These are phyloP conservation scores for Empidonax traillii DNA, from an alignment of 2,113 vertebrate species.

Conservation along the genomic window DNA sequence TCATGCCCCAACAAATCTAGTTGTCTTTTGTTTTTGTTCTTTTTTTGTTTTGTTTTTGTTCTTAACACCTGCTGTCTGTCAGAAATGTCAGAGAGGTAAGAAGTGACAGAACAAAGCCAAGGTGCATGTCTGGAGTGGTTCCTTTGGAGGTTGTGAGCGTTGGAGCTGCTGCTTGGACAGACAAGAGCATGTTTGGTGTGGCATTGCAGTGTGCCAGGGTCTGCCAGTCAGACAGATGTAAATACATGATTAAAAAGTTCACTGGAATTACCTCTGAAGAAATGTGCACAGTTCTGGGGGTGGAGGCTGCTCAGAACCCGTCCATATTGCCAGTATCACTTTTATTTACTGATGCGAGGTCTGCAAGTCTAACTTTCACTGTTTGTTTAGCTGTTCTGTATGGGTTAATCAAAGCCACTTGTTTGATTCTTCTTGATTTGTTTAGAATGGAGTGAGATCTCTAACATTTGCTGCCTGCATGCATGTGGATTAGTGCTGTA, in stretches of 20 bases:
- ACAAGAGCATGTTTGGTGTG: constrained; percentile 76
- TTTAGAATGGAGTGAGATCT: constrained; percentile 51
- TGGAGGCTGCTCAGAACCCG: background rate
- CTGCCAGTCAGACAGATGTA: background rate
- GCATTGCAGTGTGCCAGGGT: constrained; percentile 67
- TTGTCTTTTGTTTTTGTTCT: background rate
- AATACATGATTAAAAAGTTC: constrained; percentile 8
- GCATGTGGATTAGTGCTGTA: constrained; percentile 71
- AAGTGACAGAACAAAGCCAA: constrained; percentile 53
- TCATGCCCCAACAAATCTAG: constrained; percentile 69
- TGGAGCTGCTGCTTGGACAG: constrained; percentile 43
- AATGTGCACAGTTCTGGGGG: constrained; percentile 22
- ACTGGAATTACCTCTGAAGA: constrained; percentile 44
- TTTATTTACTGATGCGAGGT: constrained; percentile 47
- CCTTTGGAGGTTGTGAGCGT: constrained; percentile 59
- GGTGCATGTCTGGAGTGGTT: constrained; percentile 76
- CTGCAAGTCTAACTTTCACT: constrained; percentile 54
- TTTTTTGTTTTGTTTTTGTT: constrained; percentile 69
- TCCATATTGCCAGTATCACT: constrained; percentile 3
- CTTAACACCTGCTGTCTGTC: constrained; percentile 81
- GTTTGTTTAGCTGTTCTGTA: constrained; percentile 47
- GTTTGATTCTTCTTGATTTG: constrained; percentile 37
- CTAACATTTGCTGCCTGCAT: constrained; percentile 69
- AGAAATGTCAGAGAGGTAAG: constrained; percentile 85
- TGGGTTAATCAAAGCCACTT: constrained; percentile 50